Evolutionary conservation across 2,888 invertebrate genomes (phyloP).

Genomic region (Timema podura): DNA sequence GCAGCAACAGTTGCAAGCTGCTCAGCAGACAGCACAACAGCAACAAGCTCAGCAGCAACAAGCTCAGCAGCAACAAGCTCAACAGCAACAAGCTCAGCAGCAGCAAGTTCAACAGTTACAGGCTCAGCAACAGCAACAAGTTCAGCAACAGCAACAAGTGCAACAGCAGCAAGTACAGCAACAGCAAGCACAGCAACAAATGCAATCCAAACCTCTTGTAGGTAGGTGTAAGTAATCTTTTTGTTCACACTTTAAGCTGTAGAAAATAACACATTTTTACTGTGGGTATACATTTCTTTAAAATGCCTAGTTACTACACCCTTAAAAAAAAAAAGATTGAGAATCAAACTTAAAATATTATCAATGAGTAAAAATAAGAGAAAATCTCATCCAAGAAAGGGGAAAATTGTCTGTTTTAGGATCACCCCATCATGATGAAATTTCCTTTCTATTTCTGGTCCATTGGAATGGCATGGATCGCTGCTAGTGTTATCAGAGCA

Average conservation of each 20-base stretch:
- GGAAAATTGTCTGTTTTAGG: too few relatives aligned
- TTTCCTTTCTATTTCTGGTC: too few relatives aligned
- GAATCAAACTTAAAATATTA: too few relatives aligned
- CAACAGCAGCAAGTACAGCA: slow-evolving; percentile 14
- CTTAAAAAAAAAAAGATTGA: too few relatives aligned
- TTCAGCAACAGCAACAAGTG: background rate
- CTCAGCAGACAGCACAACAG: slow-evolving; percentile 39
- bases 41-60: slow-evolving; percentile 14
- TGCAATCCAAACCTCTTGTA: slow-evolving; percentile 51
- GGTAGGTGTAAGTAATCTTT: slow-evolving; percentile 47
- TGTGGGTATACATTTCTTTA: background rate
- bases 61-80: slow-evolving; percentile 29
- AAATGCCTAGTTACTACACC: background rate
- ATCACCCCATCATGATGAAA: too few relatives aligned
- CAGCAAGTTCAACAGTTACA: slow-evolving; percentile 39
- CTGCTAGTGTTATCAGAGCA: too few relatives aligned
- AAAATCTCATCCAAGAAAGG: too few relatives aligned
- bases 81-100: slow-evolving; percentile 38
- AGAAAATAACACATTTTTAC: background rate
- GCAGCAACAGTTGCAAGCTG: slow-evolving; percentile 36
- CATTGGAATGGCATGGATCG: too few relatives aligned
- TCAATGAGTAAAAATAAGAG: too few relatives aligned
- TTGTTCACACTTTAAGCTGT: background rate
- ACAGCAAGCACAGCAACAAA: slow-evolving; percentile 42
- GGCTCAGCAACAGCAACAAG: background rate